Base-by-base conservation (phyloP, 53 echinoderm and acorn worm species). In the Actinopyga echinites region DNA sequence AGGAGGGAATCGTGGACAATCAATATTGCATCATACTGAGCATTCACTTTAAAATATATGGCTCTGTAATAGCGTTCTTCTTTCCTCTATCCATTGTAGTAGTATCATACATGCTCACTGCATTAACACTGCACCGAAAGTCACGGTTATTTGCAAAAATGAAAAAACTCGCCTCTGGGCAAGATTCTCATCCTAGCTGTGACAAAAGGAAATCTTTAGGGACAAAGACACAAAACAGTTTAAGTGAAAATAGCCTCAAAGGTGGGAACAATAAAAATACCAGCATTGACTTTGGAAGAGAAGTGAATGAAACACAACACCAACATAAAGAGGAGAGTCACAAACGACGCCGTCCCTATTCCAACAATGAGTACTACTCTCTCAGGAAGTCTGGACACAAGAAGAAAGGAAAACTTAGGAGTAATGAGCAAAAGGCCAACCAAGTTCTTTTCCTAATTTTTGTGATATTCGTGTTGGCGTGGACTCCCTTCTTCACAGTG, bases 381-480 rank as follows among this genome's bases (percentile, higher is more conserved):
- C 30, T 28, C 49, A 81, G 19, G 49, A 82, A n/a, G 64, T 65
- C 43, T n/a, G 62, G 43, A 79, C 69, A 61, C 44, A 89, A 6
- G 84, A 83, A 44, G 67, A 44, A 13, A 5, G 44, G 44, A 3
- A 44, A 44, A 44, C 3, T 44, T 9, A 44, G 87, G 58, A 90
- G 54, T 69, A 93, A 86, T 4, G 91, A 95, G 69, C 73, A 68
- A 2, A 68, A 91, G 40, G 95, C 93, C 30, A 93, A 79, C 82
- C 93, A 91, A 65, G 95, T 95, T 25, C 93, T 95, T 4, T 89
- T 91, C 22, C 79, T 95, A 0, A 89, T 95, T 80, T 95, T 95
- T 79, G 61, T 83, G 11, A 81, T 83, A 3, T 95, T 95, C 49
- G 84, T 95, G 0, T 66, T 91, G 5, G 91, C 91, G 12, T 95